Percentiles rank a stretch among this genome's conserved stretches.
Evolutionary conservation across 1,140 invertebrate species (phyloP).

Genomic region (Drosophila sucinea): DNA sequence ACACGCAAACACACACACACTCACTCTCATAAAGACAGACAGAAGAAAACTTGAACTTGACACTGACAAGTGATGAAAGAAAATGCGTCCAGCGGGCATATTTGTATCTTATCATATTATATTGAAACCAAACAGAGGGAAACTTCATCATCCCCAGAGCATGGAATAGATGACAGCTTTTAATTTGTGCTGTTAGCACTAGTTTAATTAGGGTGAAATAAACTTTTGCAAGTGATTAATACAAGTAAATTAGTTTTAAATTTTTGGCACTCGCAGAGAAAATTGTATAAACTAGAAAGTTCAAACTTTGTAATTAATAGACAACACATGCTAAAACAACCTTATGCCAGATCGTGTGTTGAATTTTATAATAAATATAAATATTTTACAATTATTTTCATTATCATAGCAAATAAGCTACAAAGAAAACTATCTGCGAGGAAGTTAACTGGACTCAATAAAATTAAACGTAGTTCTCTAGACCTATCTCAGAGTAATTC

Average conservation of each 20-base stretch:
- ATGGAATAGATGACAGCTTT: background rate
- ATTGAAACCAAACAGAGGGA: background rate
- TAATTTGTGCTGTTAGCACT: background rate
- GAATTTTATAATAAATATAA: too few relatives aligned
- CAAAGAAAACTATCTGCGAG: too few relatives aligned
- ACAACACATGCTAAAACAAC: too few relatives aligned
- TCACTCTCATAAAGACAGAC: background rate
- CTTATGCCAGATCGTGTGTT: too few relatives aligned
- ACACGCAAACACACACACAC: too few relatives aligned
- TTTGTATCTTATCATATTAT: conserved; percentile 18
- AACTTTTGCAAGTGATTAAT: conserved; percentile 1
- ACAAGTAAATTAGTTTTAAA: background rate
- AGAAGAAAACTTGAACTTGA: conserved; percentile 13
- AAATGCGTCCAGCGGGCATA: conserved; percentile 15
- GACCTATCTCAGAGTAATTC: too few relatives aligned
- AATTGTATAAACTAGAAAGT: too few relatives aligned
- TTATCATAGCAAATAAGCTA: too few relatives aligned
- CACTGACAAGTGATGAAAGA: conserved; percentile 13
- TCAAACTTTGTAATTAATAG: too few relatives aligned
- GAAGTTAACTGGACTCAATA: too few relatives aligned
- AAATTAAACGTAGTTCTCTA: too few relatives aligned
- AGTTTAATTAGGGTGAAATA: background rate
- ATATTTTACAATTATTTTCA: too few relatives aligned
- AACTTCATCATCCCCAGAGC: background rate
- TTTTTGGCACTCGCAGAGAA: background rate